Evolutionary conservation across 2,888 invertebrate species (phyloP).

Genomic region (Melieria omissa): DNA sequence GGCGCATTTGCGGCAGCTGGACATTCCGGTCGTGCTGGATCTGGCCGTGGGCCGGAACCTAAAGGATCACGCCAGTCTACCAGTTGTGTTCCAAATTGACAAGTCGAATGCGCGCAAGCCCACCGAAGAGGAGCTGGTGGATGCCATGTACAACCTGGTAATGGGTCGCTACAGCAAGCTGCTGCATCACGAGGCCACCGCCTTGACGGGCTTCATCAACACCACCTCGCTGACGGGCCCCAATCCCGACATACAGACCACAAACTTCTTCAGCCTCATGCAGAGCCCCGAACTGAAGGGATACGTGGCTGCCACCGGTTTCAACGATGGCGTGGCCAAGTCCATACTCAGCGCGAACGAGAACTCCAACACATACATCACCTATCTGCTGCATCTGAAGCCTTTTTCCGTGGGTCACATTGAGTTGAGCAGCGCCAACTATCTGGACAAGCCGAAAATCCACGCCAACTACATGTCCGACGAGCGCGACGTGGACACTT

Average conservation of each 20-base stretch:
- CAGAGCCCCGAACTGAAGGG: conserved; percentile 61
- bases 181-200: conserved; percentile 66
- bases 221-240: conserved; percentile 67
- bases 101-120: conserved; percentile 60
- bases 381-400: conserved; percentile 60
- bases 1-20: conserved; percentile 53
- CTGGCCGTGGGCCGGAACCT: conserved; percentile 77
- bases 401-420: conserved; percentile 70
- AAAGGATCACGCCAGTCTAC: conserved; percentile 82
- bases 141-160: conserved; percentile 68
- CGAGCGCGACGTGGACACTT: conserved; percentile 67
- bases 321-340: conserved; percentile 57
- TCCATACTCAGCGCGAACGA: conserved; percentile 61
- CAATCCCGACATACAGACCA: conserved; percentile 73
- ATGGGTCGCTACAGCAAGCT: conserved; percentile 69
- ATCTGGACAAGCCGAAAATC: conserved; percentile 70
- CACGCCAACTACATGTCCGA: conserved; percentile 72
- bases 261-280: conserved; percentile 68
- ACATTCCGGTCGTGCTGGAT: conserved; percentile 57
- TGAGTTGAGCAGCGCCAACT: conserved; percentile 69
- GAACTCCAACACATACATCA: conserved; percentile 58
- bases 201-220: conserved; percentile 72
- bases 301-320: conserved; percentile 60
- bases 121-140: conserved; percentile 64
- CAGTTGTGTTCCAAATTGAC: conserved; percentile 67